Evolutionary conservation across 2,888 invertebrate species (phyloP).

Genomic region (Microctonus brassicae): DNA sequence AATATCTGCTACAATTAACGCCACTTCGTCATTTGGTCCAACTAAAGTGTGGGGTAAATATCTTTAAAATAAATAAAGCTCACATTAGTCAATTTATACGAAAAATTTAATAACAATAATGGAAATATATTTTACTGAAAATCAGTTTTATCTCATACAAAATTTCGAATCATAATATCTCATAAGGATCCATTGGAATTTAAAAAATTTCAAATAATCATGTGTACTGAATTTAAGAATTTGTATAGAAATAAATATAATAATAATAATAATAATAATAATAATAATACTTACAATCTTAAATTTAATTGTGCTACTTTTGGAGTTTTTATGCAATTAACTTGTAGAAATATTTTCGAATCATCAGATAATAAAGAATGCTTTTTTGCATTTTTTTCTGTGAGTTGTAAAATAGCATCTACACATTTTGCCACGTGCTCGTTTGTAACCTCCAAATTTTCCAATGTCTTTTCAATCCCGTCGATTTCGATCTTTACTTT

Average conservation of each 20-base stretch:
- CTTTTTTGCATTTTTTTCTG: slow-evolving; percentile 55
- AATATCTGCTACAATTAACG: slow-evolving; percentile 83
- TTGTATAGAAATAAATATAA: slow-evolving; percentile 12
- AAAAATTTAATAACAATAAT: background rate
- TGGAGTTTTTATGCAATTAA: slow-evolving; percentile 77
- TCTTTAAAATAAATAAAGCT: slow-evolving; percentile 55
- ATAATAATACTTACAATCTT: slow-evolving; percentile 75
- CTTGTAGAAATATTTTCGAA: slow-evolving; percentile 73
- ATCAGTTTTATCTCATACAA: slow-evolving; percentile 41
- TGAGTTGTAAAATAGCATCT: slow-evolving; percentile 63
- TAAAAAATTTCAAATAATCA: slow-evolving; percentile 55
- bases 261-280: too few species aligned
- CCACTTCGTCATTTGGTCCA: slow-evolving; percentile 79
- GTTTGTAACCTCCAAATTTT: slow-evolving; percentile 47
- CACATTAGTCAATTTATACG: too few species aligned
- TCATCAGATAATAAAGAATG: slow-evolving; percentile 73
- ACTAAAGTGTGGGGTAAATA: slow-evolving; percentile 75
- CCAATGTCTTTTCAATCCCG: background rate
- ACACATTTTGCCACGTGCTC: slow-evolving; percentile 62
- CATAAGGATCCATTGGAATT: slow-evolving; percentile 64
- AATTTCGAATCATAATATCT: slow-evolving; percentile 53
- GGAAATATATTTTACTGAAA: background rate
- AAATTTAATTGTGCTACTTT: slow-evolving; percentile 74
- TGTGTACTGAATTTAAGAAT: slow-evolving; percentile 39
- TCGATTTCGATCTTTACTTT: slow-evolving; percentile 13